A percentile compares a stretch with the other conserved stretches of the same genome.
phyloP scores from a whole-genome alignment of 2,888 invertebrate species.

The Erebia palarica region DNA sequence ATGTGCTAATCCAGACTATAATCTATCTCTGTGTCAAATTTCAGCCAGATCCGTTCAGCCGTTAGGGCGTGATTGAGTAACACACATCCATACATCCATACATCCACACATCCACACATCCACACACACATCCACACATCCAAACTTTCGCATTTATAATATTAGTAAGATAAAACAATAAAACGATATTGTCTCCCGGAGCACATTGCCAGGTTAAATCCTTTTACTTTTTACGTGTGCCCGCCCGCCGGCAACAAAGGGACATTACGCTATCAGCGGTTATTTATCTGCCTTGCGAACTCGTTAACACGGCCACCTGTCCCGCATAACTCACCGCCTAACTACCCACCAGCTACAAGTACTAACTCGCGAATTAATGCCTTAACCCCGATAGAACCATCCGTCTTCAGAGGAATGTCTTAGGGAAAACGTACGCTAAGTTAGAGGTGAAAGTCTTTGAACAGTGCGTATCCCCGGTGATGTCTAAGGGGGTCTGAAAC shows the following conservation, averaged over 20 bases:
- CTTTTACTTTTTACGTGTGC: conserved; percentile 21
- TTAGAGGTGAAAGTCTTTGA: no score
- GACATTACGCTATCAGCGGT: conserved; percentile 58
- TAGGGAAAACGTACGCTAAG: background rate
- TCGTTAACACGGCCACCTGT: conserved; percentile 71
- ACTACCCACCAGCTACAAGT: conserved; percentile 5
- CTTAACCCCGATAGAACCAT: conserved; percentile 3
- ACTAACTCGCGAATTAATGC: conserved; percentile 11
- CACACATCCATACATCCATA: no score
- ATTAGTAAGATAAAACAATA: background rate
- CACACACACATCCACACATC: no score
- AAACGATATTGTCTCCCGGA: background rate
- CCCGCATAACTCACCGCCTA: conserved; percentile 62
- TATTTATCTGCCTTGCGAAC: conserved; percentile 58
- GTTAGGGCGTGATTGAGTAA: no score
- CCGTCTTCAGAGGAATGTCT: background rate
- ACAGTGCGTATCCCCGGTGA: no score
- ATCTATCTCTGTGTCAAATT: no score
- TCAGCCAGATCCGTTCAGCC: no score
- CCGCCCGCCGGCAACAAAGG: conserved; percentile 26
- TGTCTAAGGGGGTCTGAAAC: no score
- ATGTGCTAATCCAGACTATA: no score
- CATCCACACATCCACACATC: no score
- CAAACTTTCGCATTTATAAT: no score
- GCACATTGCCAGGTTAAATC: conserved; percentile 7